A percentile compares a stretch with the other conserved stretches of the same genome.
These are phyloP conservation scores for Calycopis cecrops DNA, from an alignment of 1,140 invertebrate species.

Conservation along the genomic window DNA sequence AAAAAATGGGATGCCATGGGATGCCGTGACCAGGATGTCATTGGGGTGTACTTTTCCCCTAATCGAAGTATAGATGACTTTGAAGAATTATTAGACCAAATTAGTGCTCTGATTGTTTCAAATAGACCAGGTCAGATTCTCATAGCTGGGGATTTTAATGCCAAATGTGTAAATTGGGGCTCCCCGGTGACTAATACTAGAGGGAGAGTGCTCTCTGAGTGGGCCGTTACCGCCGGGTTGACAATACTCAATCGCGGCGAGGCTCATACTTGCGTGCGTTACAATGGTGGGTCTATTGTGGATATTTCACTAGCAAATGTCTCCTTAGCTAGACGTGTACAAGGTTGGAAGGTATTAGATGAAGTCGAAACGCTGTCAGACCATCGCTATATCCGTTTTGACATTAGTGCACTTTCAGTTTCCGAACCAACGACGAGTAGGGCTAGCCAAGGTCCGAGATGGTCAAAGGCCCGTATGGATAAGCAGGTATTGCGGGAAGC, in stretches of 20 bases:
- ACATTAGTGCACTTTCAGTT: neutral
- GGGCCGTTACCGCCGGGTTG: conserved; percentile 8
- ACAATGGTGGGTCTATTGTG: conserved; percentile 17
- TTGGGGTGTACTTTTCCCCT: conserved; percentile 24
- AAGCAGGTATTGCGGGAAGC: conserved; percentile 13
- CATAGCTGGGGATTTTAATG: conserved; percentile 20
- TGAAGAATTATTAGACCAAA: conserved; percentile 15
- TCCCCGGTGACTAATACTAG: conserved; percentile 14
- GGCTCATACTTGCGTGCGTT: conserved; percentile 15
- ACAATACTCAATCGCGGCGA: conserved; percentile 11
- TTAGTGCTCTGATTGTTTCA: conserved; percentile 9
- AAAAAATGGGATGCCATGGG: too few relatives aligned
- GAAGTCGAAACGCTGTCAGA: conserved; percentile 22
- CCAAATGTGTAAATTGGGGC: conserved; percentile 25
- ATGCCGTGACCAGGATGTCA: too few relatives aligned
- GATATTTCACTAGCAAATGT: conserved; percentile 14
- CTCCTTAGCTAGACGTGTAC: neutral
- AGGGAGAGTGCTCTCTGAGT: conserved; percentile 22
- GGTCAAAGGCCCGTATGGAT: conserved; percentile 12
- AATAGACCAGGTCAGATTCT: neutral
- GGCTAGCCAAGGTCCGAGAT: neutral
- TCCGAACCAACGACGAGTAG: too few relatives aligned
- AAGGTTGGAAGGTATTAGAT: conserved; percentile 16
- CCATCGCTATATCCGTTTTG: conserved; percentile 54
- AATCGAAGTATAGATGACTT: conserved; percentile 21